These are phyloP conservation scores for Urocolius indicus DNA, from an alignment of 2,113 vertebrate species.

Conservation along the genomic window DNA sequence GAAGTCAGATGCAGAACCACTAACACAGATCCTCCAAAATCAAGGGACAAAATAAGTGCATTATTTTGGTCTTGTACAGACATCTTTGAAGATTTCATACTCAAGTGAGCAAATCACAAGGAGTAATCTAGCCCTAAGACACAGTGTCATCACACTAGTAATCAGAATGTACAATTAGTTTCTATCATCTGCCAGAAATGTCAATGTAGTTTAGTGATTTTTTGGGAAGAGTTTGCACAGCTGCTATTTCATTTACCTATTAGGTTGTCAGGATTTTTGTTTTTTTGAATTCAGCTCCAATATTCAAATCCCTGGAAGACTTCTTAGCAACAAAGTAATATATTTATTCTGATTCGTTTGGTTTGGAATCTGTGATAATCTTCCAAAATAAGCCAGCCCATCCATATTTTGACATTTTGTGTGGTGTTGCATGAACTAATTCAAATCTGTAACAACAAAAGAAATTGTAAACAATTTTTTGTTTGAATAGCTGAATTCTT, in stretches of 20 bases:
- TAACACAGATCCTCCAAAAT: neutral
- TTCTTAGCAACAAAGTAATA: neutral
- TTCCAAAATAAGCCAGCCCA: neutral
- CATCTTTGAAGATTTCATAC: neutral
- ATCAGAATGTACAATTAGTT: conserved; percentile 25
- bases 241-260: neutral
- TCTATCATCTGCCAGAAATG: conserved; percentile 20
- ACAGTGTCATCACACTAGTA: neutral
- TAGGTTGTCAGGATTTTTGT: neutral
- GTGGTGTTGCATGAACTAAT: neutral
- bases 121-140: conserved; percentile 11
- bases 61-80: neutral
- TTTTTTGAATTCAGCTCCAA: neutral
- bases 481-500: neutral
- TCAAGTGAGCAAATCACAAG: neutral
- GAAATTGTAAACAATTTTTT: neutral
- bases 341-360: neutral
- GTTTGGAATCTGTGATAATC: neutral
- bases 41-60: neutral
- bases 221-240: neutral
- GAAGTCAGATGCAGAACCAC: neutral
- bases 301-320: neutral
- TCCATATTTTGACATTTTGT: neutral
- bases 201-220: neutral
- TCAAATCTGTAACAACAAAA: neutral